These are phyloP conservation scores for Thymelicus lineola DNA, from an alignment of 2,888 invertebrate genomes.

Conservation along the genomic window DNA sequence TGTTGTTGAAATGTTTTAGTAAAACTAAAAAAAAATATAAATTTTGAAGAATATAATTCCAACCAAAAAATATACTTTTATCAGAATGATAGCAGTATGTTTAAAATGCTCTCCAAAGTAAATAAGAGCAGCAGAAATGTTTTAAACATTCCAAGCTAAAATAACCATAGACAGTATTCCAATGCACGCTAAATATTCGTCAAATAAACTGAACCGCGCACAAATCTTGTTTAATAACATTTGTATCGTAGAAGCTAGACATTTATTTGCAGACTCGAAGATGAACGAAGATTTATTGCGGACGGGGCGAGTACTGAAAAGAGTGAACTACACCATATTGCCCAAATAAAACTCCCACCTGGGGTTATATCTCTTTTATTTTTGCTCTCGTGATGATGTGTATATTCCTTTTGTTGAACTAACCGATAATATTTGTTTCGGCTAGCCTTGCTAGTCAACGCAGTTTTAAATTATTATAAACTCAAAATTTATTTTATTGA, in stretches of 20 bases:
- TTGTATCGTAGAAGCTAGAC: constrained; percentile 48
- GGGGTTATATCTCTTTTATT: constrained; percentile 48
- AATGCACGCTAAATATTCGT: constrained; percentile 30
- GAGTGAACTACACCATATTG: constrained; percentile 53
- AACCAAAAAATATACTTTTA: too few species aligned
- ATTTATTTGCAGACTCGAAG: constrained; percentile 55
- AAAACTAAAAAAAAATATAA: too few species aligned
- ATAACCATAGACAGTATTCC: constrained; percentile 14
- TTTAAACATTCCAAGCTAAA: constrained; percentile 1
- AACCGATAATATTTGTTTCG: constrained; percentile 15
- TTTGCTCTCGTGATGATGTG: constrained; percentile 34
- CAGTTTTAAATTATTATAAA: not conserved
- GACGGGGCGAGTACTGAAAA: constrained; percentile 49
- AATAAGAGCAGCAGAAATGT: too few species aligned
- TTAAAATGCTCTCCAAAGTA: too few species aligned
- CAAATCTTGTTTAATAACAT: constrained; percentile 47
- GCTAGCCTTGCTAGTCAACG: not conserved
- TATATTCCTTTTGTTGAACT: constrained; percentile 27
- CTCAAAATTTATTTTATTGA: not conserved
- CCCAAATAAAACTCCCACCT: constrained; percentile 57
- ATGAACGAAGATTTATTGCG: constrained; percentile 57
- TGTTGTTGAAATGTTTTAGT: too few species aligned
- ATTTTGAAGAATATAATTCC: too few species aligned
- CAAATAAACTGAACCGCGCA: constrained; percentile 32
- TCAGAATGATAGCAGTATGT: too few species aligned